Evolutionary conservation across 2,888 invertebrate genomes (phyloP).

Genomic region (Lasioglossum lativentre): DNA sequence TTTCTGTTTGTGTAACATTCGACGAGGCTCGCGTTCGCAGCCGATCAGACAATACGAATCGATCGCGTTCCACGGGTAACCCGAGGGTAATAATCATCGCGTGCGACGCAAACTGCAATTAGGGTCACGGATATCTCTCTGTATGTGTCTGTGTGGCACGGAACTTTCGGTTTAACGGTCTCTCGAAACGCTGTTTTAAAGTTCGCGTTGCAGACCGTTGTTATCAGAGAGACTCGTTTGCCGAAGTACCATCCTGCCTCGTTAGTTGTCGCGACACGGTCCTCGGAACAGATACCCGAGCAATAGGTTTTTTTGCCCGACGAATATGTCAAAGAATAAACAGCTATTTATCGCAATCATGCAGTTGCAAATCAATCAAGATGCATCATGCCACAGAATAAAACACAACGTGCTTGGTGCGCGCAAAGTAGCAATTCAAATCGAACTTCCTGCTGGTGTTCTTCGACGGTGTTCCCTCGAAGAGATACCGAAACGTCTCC

Average conservation of each 20-base stretch:
- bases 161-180: not conserved
- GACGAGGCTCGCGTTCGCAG: not conserved
- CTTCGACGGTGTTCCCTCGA: not conserved
- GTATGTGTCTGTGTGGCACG: not conserved
- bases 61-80: slow-evolving; percentile 33
- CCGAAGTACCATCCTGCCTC: not conserved
- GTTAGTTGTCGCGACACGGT: not conserved
- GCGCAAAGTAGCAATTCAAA: not conserved
- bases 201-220: not conserved
- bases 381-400: not conserved
- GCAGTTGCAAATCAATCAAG: not conserved
- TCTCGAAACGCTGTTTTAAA: not conserved
- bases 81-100: slow-evolving; percentile 31
- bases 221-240: not conserved
- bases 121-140: slow-evolving; percentile 30
- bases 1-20: not conserved
- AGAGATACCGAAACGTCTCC: not conserved
- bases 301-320: not conserved
- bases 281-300: not conserved
- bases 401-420: slow-evolving; percentile 20
- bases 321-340: not conserved
- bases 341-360: not conserved
- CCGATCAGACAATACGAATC: slow-evolving; percentile 31
- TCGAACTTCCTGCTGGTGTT: not conserved
- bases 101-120: slow-evolving; percentile 34